Evolutionary conservation across 2,797 vertebrate genomes (phyloP).

Genomic region (Myripristis jacobus): DNA sequence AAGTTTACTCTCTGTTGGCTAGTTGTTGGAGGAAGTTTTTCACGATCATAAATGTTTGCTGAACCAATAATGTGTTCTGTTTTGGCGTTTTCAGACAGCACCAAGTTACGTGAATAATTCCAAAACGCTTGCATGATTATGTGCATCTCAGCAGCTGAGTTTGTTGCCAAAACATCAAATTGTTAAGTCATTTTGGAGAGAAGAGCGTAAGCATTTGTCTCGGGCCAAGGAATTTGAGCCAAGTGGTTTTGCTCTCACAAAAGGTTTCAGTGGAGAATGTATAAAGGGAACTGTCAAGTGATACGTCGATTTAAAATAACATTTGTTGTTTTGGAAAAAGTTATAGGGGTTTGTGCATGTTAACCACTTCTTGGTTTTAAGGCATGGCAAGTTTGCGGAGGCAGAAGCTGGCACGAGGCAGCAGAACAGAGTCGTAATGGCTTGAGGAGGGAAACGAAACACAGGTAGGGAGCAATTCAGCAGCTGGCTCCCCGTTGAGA

Average conservation of each 20-base stretch:
- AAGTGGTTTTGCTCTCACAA: constrained; percentile 19
- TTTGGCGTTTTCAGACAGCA: background rate
- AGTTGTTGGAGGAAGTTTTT: background rate
- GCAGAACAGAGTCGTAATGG: constrained; percentile 10
- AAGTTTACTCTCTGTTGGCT: background rate
- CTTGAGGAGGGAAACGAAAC: background rate
- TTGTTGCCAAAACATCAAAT: constrained; percentile 21
- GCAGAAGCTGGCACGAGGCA: background rate
- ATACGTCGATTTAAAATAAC: constrained; percentile 17
- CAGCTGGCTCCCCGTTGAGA: background rate
- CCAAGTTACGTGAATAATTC: background rate
- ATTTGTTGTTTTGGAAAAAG: constrained; percentile 27
- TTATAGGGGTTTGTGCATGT: constrained; percentile 7
- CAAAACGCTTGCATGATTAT: background rate
- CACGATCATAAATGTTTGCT: background rate
- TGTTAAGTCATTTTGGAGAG: constrained; percentile 19
- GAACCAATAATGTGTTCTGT: background rate
- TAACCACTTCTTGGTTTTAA: constrained; percentile 19
- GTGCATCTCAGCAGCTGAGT: constrained; percentile 26
- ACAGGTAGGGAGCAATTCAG: background rate
- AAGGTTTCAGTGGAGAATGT: constrained; percentile 20
- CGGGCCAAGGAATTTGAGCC: constrained; percentile 13
- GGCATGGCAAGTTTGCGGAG: constrained; percentile 14
- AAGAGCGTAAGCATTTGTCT: background rate
- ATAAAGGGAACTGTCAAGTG: background rate